Percentiles rank a stretch among this genome's conserved stretches.
These are phyloP conservation scores for Heliangelus exortis DNA, from an alignment of 2,797 vertebrate genomes.

Conservation along the genomic window DNA sequence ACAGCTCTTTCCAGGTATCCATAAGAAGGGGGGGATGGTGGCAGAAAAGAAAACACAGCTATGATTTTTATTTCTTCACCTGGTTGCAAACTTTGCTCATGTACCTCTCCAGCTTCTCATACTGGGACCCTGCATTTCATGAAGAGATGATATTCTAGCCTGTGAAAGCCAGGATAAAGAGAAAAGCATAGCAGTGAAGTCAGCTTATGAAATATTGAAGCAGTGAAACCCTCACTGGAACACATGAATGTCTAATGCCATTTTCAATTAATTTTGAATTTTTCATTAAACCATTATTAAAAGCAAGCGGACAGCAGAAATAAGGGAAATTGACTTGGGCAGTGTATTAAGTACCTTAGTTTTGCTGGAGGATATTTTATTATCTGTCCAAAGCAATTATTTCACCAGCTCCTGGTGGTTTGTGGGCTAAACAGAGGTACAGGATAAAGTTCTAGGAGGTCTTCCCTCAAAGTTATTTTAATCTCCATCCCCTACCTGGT, in stretches of 20 bases:
- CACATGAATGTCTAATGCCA: slow-evolving; percentile 53
- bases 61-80: not conserved
- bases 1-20: slow-evolving; percentile 35
- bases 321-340: slow-evolving; percentile 57
- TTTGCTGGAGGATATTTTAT: slow-evolving; percentile 66
- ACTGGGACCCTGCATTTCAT: not conserved
- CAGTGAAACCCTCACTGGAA: slow-evolving; percentile 19
- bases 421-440: slow-evolving; percentile 37
- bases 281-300: slow-evolving; percentile 73
- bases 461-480: not conserved
- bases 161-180: slow-evolving; percentile 5
- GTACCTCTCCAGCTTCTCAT: not conserved
- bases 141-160: not conserved
- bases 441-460: not conserved
- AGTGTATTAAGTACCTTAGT: slow-evolving; percentile 61
- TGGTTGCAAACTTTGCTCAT: not conserved
- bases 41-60: not conserved
- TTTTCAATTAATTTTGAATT: slow-evolving; percentile 74
- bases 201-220: slow-evolving; percentile 56
- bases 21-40: not conserved
- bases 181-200: not conserved
- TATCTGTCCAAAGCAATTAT: slow-evolving; percentile 67
- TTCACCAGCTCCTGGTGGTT: not conserved
- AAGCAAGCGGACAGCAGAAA: slow-evolving; percentile 66
- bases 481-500: not conserved